Evolutionary conservation across 2,888 invertebrate genomes (phyloP), one percentile per base, ranked within the genome.

Genomic region (Lottia gigantea): DNA sequence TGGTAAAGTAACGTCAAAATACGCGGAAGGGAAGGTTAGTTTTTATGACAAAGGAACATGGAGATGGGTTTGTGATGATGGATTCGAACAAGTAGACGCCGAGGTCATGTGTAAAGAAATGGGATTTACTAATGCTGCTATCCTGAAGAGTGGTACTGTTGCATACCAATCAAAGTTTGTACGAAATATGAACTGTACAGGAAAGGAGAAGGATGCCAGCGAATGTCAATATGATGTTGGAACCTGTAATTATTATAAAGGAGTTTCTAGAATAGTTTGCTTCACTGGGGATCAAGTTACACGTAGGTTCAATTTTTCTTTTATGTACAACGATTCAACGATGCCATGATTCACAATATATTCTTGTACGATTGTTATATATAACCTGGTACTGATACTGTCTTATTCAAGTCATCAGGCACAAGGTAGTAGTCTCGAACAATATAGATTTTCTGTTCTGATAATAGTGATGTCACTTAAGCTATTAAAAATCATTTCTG

Each of bases 1-100:
- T 62, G 81, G 80, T 1, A 71, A 67, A 8, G 63, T 67, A 8
- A 72, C 64, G 12, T 12, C n/a, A 6, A 61, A 61, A 1, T 73
- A 62, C 55, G 23, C 71, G 2, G 71, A 67, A 26, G 77, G 77
- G n/a, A 67, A 23, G n/a, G 64, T 77, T 14, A 62, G 46, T 7
- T 16, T 78, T 31, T 66, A 63, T 40, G 7, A 46, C 14, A 64
- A 64, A 46, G 4, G 45, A 23, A 71, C 90, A 71, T 93, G 92
- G 92, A 93, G 93, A 2, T 91, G 91, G 74, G 91, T 94, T 11
- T 94, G 94, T 85, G 93, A 93, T 81, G 93, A 93, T 77, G 91
- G 91, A 76, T 94, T 94, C 80, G 92, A 91, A 19, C 87, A 93
- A 74, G 89, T 87, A 15, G 92, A 93, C 80, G 94, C 93, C 0